Conservation (phyloP, 2,888 invertebrate genomes). For the Leptinotarsa juncta region DNA sequence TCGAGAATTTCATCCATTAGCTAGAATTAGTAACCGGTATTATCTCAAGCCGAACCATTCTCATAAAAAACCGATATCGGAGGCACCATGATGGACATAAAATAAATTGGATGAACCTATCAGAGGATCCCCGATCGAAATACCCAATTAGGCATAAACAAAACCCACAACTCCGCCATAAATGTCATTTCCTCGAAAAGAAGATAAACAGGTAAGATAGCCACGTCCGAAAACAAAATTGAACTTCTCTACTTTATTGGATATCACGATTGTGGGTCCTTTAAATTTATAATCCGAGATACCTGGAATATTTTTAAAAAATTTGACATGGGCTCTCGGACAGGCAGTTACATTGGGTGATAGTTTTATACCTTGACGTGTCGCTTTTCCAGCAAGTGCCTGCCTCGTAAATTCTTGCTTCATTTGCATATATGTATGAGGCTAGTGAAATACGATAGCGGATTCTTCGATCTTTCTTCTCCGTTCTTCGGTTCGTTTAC, state of each 20-base stretch:
- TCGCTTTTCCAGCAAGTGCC: conserved; percentile 42
- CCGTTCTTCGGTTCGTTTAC: conserved; percentile 10
- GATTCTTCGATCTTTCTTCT: conserved; percentile 7
- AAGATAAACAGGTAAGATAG: conserved; percentile 23
- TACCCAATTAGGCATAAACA: conserved; percentile 42
- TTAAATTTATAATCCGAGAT: conserved; percentile 37
- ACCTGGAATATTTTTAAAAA: conserved; percentile 33
- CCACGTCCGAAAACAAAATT: conserved; percentile 7
- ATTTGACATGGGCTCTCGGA: conserved; percentile 51
- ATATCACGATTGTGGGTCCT: conserved; percentile 30
- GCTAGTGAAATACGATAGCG: conserved; percentile 30
- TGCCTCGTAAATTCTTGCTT: conserved; percentile 42
- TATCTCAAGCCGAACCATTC: conserved; percentile 11
- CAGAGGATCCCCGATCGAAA: conserved; percentile 29
- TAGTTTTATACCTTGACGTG: conserved; percentile 62
- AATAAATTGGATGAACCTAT: conserved; percentile 24
- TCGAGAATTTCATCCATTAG: neutral
- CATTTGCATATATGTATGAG: conserved; percentile 44
- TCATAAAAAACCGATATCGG: conserved; percentile 9
- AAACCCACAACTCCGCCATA: conserved; percentile 39
- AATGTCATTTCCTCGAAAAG: conserved; percentile 31
- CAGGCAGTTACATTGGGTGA: conserved; percentile 63
- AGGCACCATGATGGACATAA: conserved; percentile 18
- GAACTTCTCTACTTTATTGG: conserved; percentile 26
- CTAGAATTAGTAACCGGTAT: neutral